Evolutionary conservation across 2,113 vertebrate genomes (phyloP).

Genomic region (Gymnobelideus leadbeateri): DNA sequence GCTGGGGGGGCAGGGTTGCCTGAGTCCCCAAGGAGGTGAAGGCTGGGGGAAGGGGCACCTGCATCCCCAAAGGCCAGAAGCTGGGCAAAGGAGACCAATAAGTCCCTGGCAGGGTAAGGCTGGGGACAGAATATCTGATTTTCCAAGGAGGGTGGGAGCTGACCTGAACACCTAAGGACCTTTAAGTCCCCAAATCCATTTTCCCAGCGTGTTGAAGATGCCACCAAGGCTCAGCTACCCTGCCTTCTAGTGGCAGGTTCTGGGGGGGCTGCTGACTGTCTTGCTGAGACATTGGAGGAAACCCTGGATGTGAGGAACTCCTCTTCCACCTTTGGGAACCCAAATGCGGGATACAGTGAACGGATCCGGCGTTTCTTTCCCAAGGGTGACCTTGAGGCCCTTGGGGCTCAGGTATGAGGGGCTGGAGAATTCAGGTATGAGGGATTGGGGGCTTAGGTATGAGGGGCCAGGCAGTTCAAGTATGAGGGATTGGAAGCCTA

Average conservation of each 20-base stretch:
- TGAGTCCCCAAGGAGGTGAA: not conserved
- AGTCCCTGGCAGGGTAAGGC: not conserved
- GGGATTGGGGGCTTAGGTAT: not conserved
- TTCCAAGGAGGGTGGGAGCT: not conserved
- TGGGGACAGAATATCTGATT: not conserved
- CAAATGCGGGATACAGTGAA: conserved; percentile 59
- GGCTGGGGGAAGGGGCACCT: not conserved
- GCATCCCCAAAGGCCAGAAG: not conserved
- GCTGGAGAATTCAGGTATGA: not conserved
- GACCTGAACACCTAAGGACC: not conserved
- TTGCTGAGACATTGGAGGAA: conserved; percentile 88
- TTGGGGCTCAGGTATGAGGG: conserved; percentile 69
- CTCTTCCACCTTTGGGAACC: conserved; percentile 37
- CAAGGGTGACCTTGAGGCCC: conserved; percentile 66
- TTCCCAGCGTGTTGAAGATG: conserved; percentile 87
- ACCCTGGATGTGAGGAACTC: conserved; percentile 74
- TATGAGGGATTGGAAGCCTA: not conserved
- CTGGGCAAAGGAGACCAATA: not conserved
- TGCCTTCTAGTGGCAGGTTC: conserved; percentile 90
- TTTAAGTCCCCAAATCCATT: not conserved
- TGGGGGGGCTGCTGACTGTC: conserved; percentile 88
- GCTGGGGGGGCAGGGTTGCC: not conserved
- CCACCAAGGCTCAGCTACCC: conserved; percentile 87
- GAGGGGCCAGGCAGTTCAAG: not conserved
- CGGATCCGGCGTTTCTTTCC: conserved; percentile 61